Percentiles rank a stretch among this genome's conserved stretches.
Evolutionary conservation across 2,888 invertebrate species (phyloP).

Genomic region (Ophion ventricosus): DNA sequence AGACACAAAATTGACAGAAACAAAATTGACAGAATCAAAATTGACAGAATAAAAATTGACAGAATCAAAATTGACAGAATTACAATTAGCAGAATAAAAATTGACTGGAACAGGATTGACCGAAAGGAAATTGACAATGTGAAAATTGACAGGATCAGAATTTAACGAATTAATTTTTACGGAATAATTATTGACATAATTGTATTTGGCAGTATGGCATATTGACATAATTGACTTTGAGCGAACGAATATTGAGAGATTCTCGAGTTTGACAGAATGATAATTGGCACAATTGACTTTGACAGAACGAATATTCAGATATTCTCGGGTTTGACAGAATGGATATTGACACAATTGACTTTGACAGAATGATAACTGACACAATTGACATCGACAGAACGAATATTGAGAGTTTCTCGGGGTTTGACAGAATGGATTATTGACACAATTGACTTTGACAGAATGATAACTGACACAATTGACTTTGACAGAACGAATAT

Average conservation of each 20-base stretch:
- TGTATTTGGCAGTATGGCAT: neutral
- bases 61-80: too few relatives aligned
- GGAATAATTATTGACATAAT: neutral
- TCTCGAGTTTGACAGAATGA: neutral
- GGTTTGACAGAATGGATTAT: neutral
- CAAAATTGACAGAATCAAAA: too few relatives aligned
- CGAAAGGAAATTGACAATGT: neutral
- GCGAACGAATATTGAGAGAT: neutral
- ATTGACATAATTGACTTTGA: neutral
- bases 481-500: neutral
- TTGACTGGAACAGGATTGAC: neutral
- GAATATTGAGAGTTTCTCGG: neutral
- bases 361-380: too few relatives aligned
- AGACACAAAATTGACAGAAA: too few relatives aligned
- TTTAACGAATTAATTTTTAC: neutral
- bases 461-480: neutral
- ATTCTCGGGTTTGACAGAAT: neutral
- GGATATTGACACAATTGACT: too few relatives aligned
- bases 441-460: neutral
- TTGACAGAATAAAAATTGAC: too few relatives aligned
- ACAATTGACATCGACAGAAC: neutral
- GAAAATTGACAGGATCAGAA: neutral
- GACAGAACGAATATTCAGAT: neutral
- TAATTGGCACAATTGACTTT: neutral
- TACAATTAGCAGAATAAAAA: too few relatives aligned